These are phyloP conservation scores for Pseudopleuronectes americanus DNA, from an alignment of 2,797 vertebrate species.

Conservation along the genomic window DNA sequence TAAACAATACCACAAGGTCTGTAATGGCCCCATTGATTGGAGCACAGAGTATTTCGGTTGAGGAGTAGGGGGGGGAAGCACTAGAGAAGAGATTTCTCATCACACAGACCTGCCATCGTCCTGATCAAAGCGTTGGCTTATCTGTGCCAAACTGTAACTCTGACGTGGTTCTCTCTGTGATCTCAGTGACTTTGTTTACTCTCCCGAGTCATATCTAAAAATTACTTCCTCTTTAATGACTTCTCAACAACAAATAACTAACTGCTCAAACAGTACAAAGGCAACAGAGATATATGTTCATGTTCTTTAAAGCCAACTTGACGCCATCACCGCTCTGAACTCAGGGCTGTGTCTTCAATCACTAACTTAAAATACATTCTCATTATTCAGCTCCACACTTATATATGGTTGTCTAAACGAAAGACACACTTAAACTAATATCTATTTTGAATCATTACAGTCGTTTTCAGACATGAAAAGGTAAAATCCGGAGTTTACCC, in stretches of 20 bases:
- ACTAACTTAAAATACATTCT: constrained; percentile 34
- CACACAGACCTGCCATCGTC: constrained; percentile 50
- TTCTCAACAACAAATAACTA: constrained; percentile 26
- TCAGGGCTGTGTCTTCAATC: constrained; percentile 22
- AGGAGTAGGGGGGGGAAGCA: constrained; percentile 24
- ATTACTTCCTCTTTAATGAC: constrained; percentile 35
- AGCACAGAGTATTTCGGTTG: constrained; percentile 47
- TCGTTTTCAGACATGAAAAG: too few species aligned
- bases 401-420: constrained; percentile 16
- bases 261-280: constrained; percentile 27
- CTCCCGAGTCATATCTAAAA: constrained; percentile 55
- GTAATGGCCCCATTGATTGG: constrained; percentile 57
- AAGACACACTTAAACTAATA: too few species aligned
- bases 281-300: constrained; percentile 5
- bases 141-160: constrained; percentile 65
- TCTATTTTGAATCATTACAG: constrained; percentile 1
- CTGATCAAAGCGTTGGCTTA: constrained; percentile 75
- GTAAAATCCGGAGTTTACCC: too few species aligned
- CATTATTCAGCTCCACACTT: constrained; percentile 28
- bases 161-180: constrained; percentile 42
- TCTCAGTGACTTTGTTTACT: constrained; percentile 66
- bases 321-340: constrained; percentile 7
- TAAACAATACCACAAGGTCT: constrained; percentile 49
- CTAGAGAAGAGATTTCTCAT: constrained; percentile 48
- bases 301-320: constrained; percentile 15